Evolutionary conservation across 30 jellyfish, hydroid and myxozoan genomes (phyloP).

Genomic region (Aurelia coerulea): DNA sequence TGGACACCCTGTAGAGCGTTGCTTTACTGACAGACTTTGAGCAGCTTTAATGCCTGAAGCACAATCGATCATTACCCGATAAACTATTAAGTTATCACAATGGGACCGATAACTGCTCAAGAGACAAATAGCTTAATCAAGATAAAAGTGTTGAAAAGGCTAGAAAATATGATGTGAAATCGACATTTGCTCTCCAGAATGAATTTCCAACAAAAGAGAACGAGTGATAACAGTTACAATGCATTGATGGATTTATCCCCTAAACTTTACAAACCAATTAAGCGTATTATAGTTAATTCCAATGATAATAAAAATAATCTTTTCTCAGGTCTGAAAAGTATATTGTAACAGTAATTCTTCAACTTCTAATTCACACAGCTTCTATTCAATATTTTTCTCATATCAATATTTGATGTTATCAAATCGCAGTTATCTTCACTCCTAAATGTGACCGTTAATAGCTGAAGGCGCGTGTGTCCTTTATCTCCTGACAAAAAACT

Average conservation of each 20-base stretch:
- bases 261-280: background rate
- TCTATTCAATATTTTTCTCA: constrained; percentile 2
- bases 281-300: background rate
- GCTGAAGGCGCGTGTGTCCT: background rate
- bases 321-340: background rate
- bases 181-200: no score
- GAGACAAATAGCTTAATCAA: no score
- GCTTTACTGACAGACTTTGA: no score
- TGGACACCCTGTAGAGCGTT: no score
- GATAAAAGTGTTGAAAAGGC: no score
- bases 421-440: background rate
- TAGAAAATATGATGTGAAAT: no score
- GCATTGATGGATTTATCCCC: background rate
- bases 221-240: background rate
- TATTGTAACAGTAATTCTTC: constrained; percentile 5
- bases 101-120: no score
- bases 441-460: background rate
- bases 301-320: background rate
- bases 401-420: background rate
- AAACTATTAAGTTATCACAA: no score
- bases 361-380: background rate
- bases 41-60: no score
- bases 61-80: no score
- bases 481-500: background rate
- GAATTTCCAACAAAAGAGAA: no score